A percentile compares a stretch with the other conserved stretches of the same genome.
These are phyloP conservation scores for Calyptomena viridis DNA, from an alignment of 2,113 vertebrate species.

Conservation along the genomic window DNA sequence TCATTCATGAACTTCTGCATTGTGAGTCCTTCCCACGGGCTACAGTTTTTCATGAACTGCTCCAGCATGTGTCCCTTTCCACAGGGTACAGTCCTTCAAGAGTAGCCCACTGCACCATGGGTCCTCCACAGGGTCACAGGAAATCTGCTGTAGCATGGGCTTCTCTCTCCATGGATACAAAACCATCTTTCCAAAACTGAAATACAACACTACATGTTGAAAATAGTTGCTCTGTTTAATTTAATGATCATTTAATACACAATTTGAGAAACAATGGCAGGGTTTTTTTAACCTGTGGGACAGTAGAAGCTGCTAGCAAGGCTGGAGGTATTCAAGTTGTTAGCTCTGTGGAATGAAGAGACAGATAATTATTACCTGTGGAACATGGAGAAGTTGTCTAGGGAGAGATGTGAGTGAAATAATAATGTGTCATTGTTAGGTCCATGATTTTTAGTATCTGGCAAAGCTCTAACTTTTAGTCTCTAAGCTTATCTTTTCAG, in stretches of 20 bases:
- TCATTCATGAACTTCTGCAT: background rate
- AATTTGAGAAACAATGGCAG: background rate
- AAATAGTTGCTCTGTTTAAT: background rate
- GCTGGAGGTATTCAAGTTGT: background rate
- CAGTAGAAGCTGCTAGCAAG: background rate
- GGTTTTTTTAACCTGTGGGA: background rate
- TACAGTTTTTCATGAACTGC: background rate
- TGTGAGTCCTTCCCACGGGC: background rate
- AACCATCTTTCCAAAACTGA: background rate
- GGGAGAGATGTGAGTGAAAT: slow-evolving; percentile 5
- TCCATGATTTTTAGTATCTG: background rate
- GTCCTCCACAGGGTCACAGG: background rate
- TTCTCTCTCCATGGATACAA: background rate
- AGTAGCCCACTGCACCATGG: background rate
- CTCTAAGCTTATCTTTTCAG: background rate
- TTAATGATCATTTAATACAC: background rate
- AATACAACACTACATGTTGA: background rate
- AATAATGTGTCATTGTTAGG: background rate
- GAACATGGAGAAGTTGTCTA: slow-evolving; percentile 8
- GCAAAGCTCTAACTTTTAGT: background rate
- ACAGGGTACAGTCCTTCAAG: background rate
- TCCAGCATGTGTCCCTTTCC: background rate
- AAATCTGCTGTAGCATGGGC: background rate
- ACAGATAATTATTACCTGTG: slow-evolving; percentile 43
- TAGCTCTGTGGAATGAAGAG: slow-evolving; percentile 37